These are phyloP conservation scores for Bos javanicus DNA, from an alignment of 2,113 vertebrate genomes.

Conservation along the genomic window DNA sequence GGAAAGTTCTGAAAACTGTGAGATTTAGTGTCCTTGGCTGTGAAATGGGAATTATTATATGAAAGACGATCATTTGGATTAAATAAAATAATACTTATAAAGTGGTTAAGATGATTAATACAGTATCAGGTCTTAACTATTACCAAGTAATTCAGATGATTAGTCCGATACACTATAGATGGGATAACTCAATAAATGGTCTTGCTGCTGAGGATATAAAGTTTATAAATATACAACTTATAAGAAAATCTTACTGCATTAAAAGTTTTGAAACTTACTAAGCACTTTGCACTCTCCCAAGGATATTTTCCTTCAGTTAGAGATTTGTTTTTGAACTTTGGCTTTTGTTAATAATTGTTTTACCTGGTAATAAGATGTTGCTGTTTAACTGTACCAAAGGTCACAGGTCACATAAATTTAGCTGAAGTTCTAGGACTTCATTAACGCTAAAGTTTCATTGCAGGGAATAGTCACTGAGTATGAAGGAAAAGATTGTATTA, in stretches of 20 bases:
- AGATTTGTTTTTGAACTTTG: conserved; percentile 71
- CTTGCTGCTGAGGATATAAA: neutral
- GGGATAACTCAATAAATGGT: neutral
- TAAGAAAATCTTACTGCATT: neutral
- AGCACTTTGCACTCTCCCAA: neutral
- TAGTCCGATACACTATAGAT: neutral
- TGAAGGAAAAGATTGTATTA: neutral
- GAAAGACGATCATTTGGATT: neutral
- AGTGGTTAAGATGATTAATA: neutral
- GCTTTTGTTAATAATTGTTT: conserved; percentile 79
- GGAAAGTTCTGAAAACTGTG: neutral
- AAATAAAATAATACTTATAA: neutral
- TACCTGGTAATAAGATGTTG: neutral
- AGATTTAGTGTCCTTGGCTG: neutral
- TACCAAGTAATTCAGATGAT: neutral
- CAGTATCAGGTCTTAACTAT: neutral
- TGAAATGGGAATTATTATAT: neutral
- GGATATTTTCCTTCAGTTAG: conserved; percentile 33
- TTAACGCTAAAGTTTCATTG: neutral
- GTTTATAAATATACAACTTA: neutral
- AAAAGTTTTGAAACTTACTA: neutral
- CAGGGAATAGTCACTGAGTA: neutral
- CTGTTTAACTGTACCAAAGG: conserved; percentile 4
- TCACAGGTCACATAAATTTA: conserved; percentile 16
- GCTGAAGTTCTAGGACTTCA: neutral